Evolutionary conservation across 2,797 vertebrate genomes (phyloP).

Genomic region (Hemibagrus guttatus): DNA sequence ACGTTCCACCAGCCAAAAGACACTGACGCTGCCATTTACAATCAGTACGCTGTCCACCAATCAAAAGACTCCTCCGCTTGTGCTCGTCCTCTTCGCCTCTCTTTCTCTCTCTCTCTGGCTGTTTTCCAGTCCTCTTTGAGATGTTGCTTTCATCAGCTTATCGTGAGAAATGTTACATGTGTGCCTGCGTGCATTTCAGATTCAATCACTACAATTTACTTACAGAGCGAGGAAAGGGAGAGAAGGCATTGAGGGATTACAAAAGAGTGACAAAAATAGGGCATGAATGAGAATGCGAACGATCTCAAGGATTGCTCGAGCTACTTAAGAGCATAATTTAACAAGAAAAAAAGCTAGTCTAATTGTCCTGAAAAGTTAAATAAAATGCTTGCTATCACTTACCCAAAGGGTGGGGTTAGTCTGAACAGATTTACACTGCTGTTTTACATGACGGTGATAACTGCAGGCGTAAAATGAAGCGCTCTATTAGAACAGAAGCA

Average conservation of each 20-base stretch:
- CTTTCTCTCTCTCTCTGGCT: slow-evolving; percentile 24
- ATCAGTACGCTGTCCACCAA: slow-evolving; percentile 69
- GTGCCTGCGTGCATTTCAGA: slow-evolving; percentile 38
- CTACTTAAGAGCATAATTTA: slow-evolving; percentile 9
- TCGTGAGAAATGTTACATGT: slow-evolving; percentile 60
- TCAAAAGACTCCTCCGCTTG: slow-evolving; percentile 59
- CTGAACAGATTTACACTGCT: not conserved
- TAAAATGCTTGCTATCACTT: slow-evolving; percentile 34
- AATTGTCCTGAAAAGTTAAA: slow-evolving; percentile 42
- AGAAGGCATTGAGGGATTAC: not conserved
- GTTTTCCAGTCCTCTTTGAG: slow-evolving; percentile 28
- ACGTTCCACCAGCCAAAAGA: slow-evolving; percentile 60
- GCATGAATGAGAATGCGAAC: slow-evolving; percentile 21
- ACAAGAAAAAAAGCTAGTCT: slow-evolving; percentile 22
- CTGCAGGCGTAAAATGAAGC: not conserved
- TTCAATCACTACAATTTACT: slow-evolving; percentile 54
- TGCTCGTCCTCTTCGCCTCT: not conserved
- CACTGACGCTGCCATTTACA: slow-evolving; percentile 68
- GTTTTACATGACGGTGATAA: slow-evolving; percentile 4
- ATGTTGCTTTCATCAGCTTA: slow-evolving; percentile 53
- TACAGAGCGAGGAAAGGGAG: slow-evolving; percentile 16
- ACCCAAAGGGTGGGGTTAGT: not conserved
- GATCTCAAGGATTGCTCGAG: not conserved
- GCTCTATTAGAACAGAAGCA: not conserved
- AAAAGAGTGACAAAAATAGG: not conserved